Evolutionary conservation across 1,140 invertebrate genomes (phyloP), one percentile per base, ranked within the genome.

Genomic region (Elymnias hypermnestra): DNA sequence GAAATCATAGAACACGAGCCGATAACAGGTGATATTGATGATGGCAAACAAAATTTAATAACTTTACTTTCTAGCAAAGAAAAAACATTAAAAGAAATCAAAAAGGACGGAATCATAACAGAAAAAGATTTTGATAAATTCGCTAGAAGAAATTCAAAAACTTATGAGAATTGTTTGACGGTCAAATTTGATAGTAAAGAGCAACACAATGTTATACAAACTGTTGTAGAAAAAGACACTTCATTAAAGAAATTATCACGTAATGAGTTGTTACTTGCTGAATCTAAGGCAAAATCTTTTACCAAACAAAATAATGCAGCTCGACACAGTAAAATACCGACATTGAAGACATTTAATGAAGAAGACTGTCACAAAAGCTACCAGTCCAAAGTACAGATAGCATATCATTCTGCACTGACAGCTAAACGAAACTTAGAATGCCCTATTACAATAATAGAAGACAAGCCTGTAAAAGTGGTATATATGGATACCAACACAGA

Each of bases 71-170:
- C 45, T 12, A 22, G 33, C 9, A 56, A 60, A 47, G 61, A 63
- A 33, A 72, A 63, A 31, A 9, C 25, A 8, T 40, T 46, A 9
- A 38, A n/a, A 22, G 69, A 68, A 36, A 31, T 49, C 33, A 70
- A 63, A 50, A 72, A 67, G 44, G 76, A 83, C 39, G 31, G 59
- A 13, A 71, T 83, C 25, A 85, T 85, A 28, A 84, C 77, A 19
- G 83, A 86, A 68, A 83, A 74, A 38, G 83, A 86, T 53, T 86
- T 86, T 57, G 83, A 86, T 51, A 84, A 85, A 63, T 86, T 86
- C 66, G 81, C 67, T 3, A 60, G 83, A 61, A 57, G 83, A 37
- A 86, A 86, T 56, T 86, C 83, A 12, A 62, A 79, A 18, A 81
- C 69, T 17, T 83, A 72, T 43, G 75, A 82, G 58, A 76, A 85